Conservation (phyloP, 2,797 vertebrate genomes). For the Myotis myotis region DNA sequence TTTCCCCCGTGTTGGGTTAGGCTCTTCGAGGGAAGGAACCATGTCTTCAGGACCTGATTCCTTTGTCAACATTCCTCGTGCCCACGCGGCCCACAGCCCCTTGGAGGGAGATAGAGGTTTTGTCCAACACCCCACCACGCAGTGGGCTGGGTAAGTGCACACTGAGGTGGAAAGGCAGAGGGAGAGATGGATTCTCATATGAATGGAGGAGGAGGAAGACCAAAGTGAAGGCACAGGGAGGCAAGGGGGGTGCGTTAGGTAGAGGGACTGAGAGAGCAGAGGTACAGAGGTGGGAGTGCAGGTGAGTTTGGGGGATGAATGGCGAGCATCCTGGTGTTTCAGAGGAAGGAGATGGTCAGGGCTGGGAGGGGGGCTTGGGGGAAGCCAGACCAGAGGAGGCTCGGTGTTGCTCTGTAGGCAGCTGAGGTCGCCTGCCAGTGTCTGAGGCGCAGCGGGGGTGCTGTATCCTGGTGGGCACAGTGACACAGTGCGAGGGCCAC, state of each 20-base stretch:
- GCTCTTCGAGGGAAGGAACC: too few relatives aligned
- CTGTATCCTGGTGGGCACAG: neutral
- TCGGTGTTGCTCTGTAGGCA: neutral
- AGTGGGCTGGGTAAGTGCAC: neutral
- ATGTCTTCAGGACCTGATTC: too few relatives aligned
- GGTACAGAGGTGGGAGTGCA: neutral
- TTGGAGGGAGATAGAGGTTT: neutral
- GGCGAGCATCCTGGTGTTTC: neutral
- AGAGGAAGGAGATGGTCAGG: neutral
- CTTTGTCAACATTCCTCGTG: too few relatives aligned
- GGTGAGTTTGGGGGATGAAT: neutral
- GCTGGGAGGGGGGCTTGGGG: neutral
- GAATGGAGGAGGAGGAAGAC: neutral
- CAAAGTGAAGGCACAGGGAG: neutral
- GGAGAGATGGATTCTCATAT: neutral
- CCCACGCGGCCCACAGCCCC: neutral
- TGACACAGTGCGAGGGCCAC: neutral
- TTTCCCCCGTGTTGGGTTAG: too few relatives aligned
- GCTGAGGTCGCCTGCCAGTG: neutral
- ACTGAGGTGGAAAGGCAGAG: neutral
- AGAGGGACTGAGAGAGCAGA: neutral
- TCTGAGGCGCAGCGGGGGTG: neutral
- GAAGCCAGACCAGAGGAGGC: neutral
- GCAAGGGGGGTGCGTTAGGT: neutral
- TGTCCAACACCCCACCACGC: neutral